Evolutionary conservation across 2,888 invertebrate genomes (phyloP).

Genomic region (Luperina testacea): DNA sequence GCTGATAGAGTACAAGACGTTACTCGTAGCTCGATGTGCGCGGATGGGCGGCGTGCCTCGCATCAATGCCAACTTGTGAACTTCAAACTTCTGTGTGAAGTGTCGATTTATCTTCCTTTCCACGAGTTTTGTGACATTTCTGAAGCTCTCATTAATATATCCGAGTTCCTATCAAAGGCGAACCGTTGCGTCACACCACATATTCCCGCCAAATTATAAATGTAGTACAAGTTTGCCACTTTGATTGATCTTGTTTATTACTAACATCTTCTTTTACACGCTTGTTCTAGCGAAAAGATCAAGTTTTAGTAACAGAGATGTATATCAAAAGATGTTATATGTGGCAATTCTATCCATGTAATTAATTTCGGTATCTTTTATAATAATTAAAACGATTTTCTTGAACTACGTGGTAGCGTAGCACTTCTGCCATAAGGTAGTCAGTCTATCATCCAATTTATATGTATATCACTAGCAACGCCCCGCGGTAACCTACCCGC

Average conservation of each 20-base stretch:
- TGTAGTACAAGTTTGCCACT: constrained; percentile 55
- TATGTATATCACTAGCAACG: not conserved
- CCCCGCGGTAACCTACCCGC: no score
- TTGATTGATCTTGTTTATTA: constrained; percentile 62
- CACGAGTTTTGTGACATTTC: constrained; percentile 64
- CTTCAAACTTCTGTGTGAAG: constrained; percentile 69
- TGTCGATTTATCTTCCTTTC: constrained; percentile 68
- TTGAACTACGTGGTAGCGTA: not conserved
- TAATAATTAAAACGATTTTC: not conserved
- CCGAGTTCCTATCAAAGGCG: constrained; percentile 62
- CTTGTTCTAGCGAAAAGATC: constrained; percentile 55
- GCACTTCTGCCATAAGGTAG: not conserved
- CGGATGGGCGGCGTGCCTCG: constrained; percentile 56
- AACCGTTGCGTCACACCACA: constrained; percentile 55
- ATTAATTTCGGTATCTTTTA: constrained; percentile 10
- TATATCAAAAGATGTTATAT: constrained; percentile 39
- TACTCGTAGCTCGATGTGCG: constrained; percentile 52
- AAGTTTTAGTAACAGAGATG: constrained; percentile 31
- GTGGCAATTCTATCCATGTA: constrained; percentile 18
- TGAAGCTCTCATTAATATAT: constrained; percentile 64
- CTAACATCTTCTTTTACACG: constrained; percentile 52
- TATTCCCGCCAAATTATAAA: constrained; percentile 58
- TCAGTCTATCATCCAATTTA: constrained; percentile 1
- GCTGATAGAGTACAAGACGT: constrained; percentile 11
- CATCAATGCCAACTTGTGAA: constrained; percentile 69